Evolutionary conservation across 2,888 invertebrate genomes (phyloP), one percentile per base, ranked within the genome.

Genomic region (Cephus rjabovi): DNA sequence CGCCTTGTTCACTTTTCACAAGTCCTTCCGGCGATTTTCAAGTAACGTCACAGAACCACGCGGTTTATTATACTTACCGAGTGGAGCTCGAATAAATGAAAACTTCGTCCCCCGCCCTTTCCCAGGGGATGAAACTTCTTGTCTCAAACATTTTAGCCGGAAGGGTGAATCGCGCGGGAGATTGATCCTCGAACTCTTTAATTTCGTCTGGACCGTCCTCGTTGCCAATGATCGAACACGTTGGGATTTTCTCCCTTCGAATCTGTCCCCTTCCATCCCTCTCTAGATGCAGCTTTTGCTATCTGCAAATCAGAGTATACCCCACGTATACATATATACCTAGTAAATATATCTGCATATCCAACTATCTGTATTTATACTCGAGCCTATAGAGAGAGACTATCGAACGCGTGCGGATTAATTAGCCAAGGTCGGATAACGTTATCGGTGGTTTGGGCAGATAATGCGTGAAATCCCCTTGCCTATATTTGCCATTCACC

Each of bases 361-460:
- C 23, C 56, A 56, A 23, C 56, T 56, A 56, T 56, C 56, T 56
- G 56, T 56, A 23, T 56, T 56, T 56, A 15, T 56, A 56, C 56
- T 23, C 56, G 56, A 56, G 56, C 56, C 23, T 56, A 56, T 56
- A 23, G 56, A 56, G 56, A 37, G 37, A 56, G 56, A 56, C 56
- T 56, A 56, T 80, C 83, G 79, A 76, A 75, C 80, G 80, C 77
- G 69, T 78, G 74, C 81, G 84, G 85, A 85, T 85, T 85, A 85
- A 85, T 85, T 84, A 85, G 79, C 82, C 80, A 74, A 73, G 37
- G 76, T 73, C 30, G 68, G 34, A 77, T 80, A 80, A 80, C 80
- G 84, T 85, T 85, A 85, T 85, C 85, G 81, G 82, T 79, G 83
- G 81, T 80, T 79, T 81, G 84, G 80, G 82, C 79, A 86, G 85